These are phyloP conservation scores for Aplochiton taeniatus DNA, from an alignment of 2,797 vertebrate species.

Conservation along the genomic window DNA sequence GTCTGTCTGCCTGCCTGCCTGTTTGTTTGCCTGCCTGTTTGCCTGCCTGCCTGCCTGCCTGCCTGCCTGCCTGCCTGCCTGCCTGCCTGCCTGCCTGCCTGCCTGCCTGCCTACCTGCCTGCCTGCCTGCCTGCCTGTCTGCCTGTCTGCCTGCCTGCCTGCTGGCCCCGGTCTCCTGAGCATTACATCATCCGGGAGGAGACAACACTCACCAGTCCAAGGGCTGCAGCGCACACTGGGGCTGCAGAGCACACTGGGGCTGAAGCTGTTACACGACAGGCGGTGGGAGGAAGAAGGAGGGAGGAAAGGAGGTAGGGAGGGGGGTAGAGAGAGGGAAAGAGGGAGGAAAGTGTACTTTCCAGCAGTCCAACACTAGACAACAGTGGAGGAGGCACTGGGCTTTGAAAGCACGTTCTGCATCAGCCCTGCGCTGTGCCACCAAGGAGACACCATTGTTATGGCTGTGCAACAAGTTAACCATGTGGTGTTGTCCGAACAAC, in stretches of 20 bases:
- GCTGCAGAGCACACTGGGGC: conserved; percentile 58
- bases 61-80: background rate
- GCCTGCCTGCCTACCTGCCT: conserved; percentile 16
- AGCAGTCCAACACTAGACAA: too few relatives aligned
- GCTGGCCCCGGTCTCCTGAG: conserved; percentile 61
- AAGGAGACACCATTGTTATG: too few relatives aligned
- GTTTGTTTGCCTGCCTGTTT: background rate
- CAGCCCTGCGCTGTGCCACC: too few relatives aligned
- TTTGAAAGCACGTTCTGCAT: too few relatives aligned
- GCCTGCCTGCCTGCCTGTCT: conserved; percentile 59
- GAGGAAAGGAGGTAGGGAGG: conserved; percentile 11
- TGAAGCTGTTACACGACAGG: conserved; percentile 27
- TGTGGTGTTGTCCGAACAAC: too few relatives aligned
- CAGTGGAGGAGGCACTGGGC: too few relatives aligned
- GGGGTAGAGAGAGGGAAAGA: background rate
- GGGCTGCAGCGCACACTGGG: conserved; percentile 60
- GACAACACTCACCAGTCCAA: conserved; percentile 70
- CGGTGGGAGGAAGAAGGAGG: conserved; percentile 13
- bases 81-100: too few relatives aligned
- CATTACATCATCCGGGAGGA: conserved; percentile 74
- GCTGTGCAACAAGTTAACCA: too few relatives aligned
- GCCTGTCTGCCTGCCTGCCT: conserved; percentile 63
- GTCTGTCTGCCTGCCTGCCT: background rate
- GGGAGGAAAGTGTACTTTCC: background rate
- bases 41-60: background rate